A percentile compares a stretch with the other conserved stretches of the same genome.
Evolutionary conservation across 2,888 invertebrate genomes (phyloP).

Genomic region (Laspeyria flexula): DNA sequence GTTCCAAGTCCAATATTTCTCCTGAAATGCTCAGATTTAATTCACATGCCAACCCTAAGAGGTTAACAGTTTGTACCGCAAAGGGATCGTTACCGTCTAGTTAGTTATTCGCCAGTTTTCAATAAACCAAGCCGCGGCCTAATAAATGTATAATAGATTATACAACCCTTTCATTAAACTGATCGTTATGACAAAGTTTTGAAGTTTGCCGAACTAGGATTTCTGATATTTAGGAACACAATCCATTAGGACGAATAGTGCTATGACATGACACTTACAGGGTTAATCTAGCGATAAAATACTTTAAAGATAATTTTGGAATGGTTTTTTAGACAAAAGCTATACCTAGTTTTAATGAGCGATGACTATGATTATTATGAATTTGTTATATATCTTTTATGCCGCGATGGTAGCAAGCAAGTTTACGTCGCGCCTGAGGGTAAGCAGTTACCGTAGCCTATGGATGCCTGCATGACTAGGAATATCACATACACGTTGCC

Average conservation of each 20-base stretch:
- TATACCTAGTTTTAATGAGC: too few species aligned
- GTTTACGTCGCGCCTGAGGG: too few species aligned
- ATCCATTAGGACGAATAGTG: slow-evolving; percentile 10
- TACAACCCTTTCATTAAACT: slow-evolving; percentile 29
- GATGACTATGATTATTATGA: too few species aligned
- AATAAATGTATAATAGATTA: slow-evolving; percentile 36
- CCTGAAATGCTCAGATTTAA: not conserved
- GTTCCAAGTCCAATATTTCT: too few species aligned
- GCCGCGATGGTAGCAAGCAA: too few species aligned
- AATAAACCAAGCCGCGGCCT: slow-evolving; percentile 32
- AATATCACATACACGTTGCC: too few species aligned
- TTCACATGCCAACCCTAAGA: slow-evolving; percentile 4
- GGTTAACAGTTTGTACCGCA: slow-evolving; percentile 17
- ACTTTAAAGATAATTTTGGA: not conserved
- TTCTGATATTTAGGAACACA: slow-evolving; percentile 15
- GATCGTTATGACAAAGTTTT: slow-evolving; percentile 26
- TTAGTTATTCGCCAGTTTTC: slow-evolving; percentile 33
- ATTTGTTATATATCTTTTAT: too few species aligned
- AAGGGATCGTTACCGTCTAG: slow-evolving; percentile 16
- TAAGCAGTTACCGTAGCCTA: too few species aligned
- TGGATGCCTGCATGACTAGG: too few species aligned
- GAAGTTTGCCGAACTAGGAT: slow-evolving; percentile 20
- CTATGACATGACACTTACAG: not conserved
- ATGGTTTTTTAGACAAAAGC: too few species aligned
- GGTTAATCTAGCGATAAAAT: not conserved